Evolutionary conservation across 2,797 vertebrate genomes (phyloP).

Genomic region (Telmatherina bonti): DNA sequence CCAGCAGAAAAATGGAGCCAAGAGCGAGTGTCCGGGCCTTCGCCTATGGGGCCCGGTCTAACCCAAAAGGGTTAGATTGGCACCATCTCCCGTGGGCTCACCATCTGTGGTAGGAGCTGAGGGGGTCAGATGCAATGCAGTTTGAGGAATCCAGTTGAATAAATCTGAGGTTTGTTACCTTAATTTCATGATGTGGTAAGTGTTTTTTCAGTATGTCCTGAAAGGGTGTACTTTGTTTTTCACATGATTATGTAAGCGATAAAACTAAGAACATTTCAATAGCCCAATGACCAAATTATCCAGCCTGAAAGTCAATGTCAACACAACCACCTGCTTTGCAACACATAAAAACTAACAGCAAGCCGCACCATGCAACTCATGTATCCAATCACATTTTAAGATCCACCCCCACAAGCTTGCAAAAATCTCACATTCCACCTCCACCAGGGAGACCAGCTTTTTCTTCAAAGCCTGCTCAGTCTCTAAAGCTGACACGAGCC

Average conservation of each 20-base stretch:
- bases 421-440: conserved; percentile 56
- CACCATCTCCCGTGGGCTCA: no score
- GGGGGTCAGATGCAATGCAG: no score
- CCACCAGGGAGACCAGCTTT: conserved; percentile 37
- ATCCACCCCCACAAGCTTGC: conserved; percentile 42
- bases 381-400: conserved; percentile 47
- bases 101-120: no score
- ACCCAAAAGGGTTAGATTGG: no score
- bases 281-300: no score
- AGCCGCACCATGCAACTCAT: conserved; percentile 21
- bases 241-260: neutral
- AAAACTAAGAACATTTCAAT: no score
- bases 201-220: neutral
- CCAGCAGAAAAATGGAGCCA: no score
- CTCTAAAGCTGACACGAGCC: conserved; percentile 41
- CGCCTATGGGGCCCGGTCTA: no score
- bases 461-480: conserved; percentile 49
- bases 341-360: conserved; percentile 32
- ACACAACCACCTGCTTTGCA: conserved; percentile 25
- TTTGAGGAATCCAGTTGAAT: no score
- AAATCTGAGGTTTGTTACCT: neutral
- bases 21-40: no score
- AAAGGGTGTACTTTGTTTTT: neutral
- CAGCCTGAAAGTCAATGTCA: no score
- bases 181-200: neutral